Evolutionary conservation across 2,113 vertebrate species (phyloP).

Genomic region (Trichechus manatus): DNA sequence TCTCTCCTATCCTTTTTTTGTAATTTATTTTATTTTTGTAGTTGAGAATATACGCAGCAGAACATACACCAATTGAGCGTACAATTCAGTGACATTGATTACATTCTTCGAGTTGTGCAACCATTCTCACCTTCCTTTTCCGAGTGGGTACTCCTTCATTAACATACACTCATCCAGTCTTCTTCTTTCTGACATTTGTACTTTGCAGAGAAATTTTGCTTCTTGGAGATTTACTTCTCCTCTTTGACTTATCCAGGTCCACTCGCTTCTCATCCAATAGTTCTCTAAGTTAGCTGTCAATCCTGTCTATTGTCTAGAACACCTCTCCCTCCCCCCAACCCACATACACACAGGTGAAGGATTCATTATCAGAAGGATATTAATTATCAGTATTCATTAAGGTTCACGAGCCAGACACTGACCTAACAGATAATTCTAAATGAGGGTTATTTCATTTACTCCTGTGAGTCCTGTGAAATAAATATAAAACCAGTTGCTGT

Average conservation of each 20-base stretch:
- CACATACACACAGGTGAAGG: neutral
- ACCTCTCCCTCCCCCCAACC: accelerated
- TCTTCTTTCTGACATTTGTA: neutral
- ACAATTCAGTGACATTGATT: too few relatives aligned
- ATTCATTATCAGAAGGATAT: neutral
- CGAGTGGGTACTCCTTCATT: neutral
- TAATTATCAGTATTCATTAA: constrained; percentile 16
- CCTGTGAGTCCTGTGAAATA: neutral
- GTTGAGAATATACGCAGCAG: too few relatives aligned
- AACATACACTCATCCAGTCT: neutral
- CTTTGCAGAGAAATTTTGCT: constrained; percentile 17
- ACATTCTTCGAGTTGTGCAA: too few relatives aligned
- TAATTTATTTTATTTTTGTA: neutral
- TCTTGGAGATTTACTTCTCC: constrained; percentile 18
- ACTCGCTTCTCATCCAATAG: neutral
- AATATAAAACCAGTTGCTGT: neutral
- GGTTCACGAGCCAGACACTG: constrained; percentile 36
- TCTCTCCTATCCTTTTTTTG: neutral
- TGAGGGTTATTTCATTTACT: neutral
- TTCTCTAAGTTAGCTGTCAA: neutral
- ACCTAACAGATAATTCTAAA: constrained; percentile 37
- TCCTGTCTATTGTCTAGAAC: neutral
- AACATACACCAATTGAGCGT: too few relatives aligned
- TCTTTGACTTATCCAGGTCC: neutral
- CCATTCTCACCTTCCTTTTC: too few relatives aligned